Percentiles rank a stretch among this genome's conserved stretches.
Conservation (phyloP, 1,140 invertebrate species). For the Trissolcus basalis region DNA sequence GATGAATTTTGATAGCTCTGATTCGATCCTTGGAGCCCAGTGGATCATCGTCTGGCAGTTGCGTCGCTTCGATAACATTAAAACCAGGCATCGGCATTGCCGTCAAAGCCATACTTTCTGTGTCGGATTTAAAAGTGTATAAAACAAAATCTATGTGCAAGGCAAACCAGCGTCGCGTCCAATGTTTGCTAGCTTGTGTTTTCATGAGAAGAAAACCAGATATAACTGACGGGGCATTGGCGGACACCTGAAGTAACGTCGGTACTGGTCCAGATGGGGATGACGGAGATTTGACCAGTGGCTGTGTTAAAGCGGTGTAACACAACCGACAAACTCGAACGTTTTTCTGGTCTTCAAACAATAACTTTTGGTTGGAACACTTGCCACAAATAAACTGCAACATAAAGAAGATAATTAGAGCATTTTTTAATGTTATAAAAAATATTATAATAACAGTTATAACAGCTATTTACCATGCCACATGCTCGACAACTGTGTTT, state of each 20-base stretch:
- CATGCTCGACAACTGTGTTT: conserved; percentile 86
- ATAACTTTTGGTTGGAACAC: conserved; percentile 83
- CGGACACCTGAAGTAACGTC: conserved; percentile 77
- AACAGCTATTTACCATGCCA: conserved; percentile 80
- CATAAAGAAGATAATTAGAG: neutral
- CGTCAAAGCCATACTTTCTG: conserved; percentile 78
- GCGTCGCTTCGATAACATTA: conserved; percentile 70
- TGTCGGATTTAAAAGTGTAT: conserved; percentile 80
- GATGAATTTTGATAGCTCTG: conserved; percentile 78
- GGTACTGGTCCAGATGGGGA: conserved; percentile 69
- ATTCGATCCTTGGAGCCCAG: conserved; percentile 72
- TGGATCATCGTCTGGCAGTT: conserved; percentile 70
- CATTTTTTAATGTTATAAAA: no score
- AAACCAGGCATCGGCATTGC: conserved; percentile 82
- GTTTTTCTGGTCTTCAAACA: conserved; percentile 81
- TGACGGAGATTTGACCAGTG: conserved; percentile 67
- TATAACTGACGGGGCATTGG: conserved; percentile 77
- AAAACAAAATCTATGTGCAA: conserved; percentile 81
- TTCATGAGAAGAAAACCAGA: conserved; percentile 79
- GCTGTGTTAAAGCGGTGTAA: conserved; percentile 70
- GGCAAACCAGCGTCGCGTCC: conserved; percentile 79
- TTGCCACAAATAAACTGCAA: conserved; percentile 82
- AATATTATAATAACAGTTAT: no score
- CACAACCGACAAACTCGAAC: conserved; percentile 73
- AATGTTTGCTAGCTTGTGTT: conserved; percentile 78